Percentiles rank a stretch among this genome's conserved stretches.
Evolutionary conservation across 2,888 invertebrate species (phyloP).

Genomic region (Trissolcus brochymenae): DNA sequence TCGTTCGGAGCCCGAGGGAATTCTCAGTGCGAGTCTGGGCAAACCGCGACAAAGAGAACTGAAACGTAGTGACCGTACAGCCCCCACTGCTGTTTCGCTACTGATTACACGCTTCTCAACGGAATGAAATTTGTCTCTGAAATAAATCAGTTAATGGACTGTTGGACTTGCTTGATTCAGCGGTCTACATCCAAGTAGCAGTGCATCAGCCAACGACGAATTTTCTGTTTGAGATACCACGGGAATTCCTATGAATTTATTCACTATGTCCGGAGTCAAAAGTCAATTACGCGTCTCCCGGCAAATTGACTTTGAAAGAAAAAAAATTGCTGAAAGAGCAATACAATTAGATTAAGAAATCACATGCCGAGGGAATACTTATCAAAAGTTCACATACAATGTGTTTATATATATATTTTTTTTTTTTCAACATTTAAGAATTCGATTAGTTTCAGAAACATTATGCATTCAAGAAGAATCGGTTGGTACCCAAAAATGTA

Average conservation of each 20-base stretch:
- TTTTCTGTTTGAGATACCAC: too few relatives aligned
- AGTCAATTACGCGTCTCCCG: slow-evolving; percentile 29
- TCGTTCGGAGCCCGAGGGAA: slow-evolving; percentile 56
- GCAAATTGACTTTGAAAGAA: neutral
- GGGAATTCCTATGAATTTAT: slow-evolving; percentile 25
- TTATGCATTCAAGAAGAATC: too few relatives aligned
- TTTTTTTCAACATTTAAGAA: too few relatives aligned
- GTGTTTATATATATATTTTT: too few relatives aligned
- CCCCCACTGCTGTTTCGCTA: slow-evolving; percentile 44
- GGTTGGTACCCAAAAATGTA: too few relatives aligned
- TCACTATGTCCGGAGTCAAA: slow-evolving; percentile 3
- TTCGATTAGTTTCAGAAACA: too few relatives aligned
- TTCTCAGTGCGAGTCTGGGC: slow-evolving; percentile 46
- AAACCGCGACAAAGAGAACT: slow-evolving; percentile 31
- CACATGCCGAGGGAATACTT: too few relatives aligned
- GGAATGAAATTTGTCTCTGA: slow-evolving; percentile 64
- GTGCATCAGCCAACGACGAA: too few relatives aligned
- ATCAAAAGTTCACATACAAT: too few relatives aligned
- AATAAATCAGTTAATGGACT: slow-evolving; percentile 67
- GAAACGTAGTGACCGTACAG: slow-evolving; percentile 1
- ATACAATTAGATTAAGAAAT: too few relatives aligned
- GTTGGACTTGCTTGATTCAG: slow-evolving; percentile 29
- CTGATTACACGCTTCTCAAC: slow-evolving; percentile 65
- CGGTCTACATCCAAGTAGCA: too few relatives aligned
- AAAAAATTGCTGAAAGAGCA: too few relatives aligned